Conservation (phyloP, 2,797 vertebrate genomes). For the Microctenopoma stevenorrisi region DNA sequence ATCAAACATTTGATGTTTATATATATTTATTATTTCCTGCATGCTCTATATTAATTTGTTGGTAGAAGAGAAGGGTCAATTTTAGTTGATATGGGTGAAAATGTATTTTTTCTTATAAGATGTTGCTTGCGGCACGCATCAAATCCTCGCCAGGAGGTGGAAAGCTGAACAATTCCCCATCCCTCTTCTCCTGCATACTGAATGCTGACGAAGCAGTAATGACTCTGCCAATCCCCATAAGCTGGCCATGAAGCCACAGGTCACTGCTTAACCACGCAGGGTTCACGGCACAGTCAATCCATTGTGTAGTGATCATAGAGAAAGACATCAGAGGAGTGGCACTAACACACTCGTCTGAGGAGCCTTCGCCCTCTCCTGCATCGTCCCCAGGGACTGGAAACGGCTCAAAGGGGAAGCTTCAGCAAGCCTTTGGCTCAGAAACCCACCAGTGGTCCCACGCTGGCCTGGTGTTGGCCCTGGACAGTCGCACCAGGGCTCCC, state of each 20-base stretch:
- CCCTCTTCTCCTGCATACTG: slow-evolving; percentile 66
- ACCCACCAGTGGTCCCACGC: slow-evolving; percentile 92
- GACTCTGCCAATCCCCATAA: slow-evolving; percentile 74
- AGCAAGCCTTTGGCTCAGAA: slow-evolving; percentile 93
- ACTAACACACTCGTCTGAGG: slow-evolving; percentile 93
- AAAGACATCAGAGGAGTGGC: slow-evolving; percentile 92
- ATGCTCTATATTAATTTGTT: slow-evolving; percentile 14
- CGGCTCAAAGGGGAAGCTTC: slow-evolving; percentile 89
- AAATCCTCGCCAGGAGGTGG: slow-evolving; percentile 63
- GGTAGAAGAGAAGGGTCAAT: slow-evolving; percentile 1
- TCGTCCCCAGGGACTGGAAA: slow-evolving; percentile 89
- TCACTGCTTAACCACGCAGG: slow-evolving; percentile 82
- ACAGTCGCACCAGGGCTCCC: slow-evolving; percentile 91
- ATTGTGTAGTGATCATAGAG: slow-evolving; percentile 93
- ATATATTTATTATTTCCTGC: slow-evolving; percentile 1
- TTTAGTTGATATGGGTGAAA: slow-evolving; percentile 24
- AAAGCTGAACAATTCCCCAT: slow-evolving; percentile 60
- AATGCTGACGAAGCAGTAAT: slow-evolving; percentile 84
- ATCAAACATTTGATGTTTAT: slow-evolving; percentile 9
- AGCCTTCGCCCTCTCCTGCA: slow-evolving; percentile 89
- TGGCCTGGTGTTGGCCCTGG: slow-evolving; percentile 84
- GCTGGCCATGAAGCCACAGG: slow-evolving; percentile 74
- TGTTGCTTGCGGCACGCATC: slow-evolving; percentile 51
- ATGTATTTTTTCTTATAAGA: slow-evolving; percentile 30
- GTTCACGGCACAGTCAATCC: slow-evolving; percentile 86